These are phyloP conservation scores for Apostichopus californicus DNA, from an alignment of 35 echinoderm and acorn worm genomes.

Conservation along the genomic window DNA sequence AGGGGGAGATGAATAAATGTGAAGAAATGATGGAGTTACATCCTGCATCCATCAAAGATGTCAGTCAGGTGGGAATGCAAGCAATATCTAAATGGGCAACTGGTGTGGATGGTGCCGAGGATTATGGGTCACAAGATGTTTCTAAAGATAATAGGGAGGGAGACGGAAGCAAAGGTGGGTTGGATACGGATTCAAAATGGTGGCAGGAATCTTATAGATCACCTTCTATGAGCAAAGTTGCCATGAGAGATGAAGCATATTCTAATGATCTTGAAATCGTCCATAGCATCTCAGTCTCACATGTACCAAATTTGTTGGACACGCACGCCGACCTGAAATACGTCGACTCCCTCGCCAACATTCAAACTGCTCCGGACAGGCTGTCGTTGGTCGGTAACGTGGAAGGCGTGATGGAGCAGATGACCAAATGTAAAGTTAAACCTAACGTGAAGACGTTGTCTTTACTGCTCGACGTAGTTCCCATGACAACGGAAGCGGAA, in stretches of 20 bases:
- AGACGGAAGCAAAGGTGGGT: slow-evolving; percentile 4
- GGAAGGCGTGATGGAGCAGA: slow-evolving; percentile 69
- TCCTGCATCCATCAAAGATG: slow-evolving; percentile 15
- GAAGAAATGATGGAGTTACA: slow-evolving; percentile 24
- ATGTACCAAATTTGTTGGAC: slow-evolving; percentile 79
- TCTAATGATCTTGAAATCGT: background rate
- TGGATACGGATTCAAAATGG: slow-evolving; percentile 2
- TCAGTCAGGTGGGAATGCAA: background rate
- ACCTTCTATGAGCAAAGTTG: background rate
- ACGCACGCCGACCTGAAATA: slow-evolving; percentile 49
- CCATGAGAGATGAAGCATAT: background rate
- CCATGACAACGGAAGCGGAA: slow-evolving; percentile 65
- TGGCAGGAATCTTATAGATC: background rate
- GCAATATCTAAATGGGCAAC: background rate
- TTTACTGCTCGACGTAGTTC: slow-evolving; percentile 72
- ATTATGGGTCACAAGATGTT: background rate
- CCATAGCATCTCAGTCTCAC: background rate
- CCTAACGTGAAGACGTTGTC: slow-evolving; percentile 81
- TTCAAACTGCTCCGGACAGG: slow-evolving; percentile 57
- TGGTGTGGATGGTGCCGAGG: background rate
- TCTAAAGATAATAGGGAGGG: background rate
- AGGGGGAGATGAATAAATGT: background rate
- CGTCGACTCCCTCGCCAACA: slow-evolving; percentile 65
- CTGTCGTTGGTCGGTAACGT: slow-evolving; percentile 75
- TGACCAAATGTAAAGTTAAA: slow-evolving; percentile 62